Conservation (phyloP, 2,113 vertebrate species). For the Xyrauchen texanus region DNA sequence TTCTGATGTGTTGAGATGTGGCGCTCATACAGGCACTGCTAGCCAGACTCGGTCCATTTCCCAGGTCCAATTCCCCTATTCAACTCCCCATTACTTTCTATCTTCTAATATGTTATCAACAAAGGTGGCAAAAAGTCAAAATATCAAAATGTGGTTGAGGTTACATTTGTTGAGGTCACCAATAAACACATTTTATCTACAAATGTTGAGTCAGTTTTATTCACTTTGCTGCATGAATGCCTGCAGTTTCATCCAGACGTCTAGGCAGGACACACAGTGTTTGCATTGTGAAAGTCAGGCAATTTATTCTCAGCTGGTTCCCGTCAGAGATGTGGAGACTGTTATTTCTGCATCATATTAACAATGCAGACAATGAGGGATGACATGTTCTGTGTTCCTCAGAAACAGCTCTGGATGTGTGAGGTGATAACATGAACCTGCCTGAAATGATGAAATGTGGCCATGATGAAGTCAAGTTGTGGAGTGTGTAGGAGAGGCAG, state of each 20-base stretch:
- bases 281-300: too few species aligned
- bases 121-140: too few species aligned
- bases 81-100: too few species aligned
- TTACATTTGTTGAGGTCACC: too few species aligned
- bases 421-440: slow-evolving; percentile 8
- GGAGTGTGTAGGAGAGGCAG: slow-evolving; percentile 40
- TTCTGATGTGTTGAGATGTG: neutral
- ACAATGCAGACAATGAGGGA: slow-evolving; percentile 25
- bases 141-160: too few species aligned
- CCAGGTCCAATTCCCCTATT: too few species aligned
- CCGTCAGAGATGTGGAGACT: neutral
- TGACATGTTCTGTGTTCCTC: neutral
- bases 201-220: neutral
- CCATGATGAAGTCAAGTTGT: neutral
- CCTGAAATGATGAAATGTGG: neutral
- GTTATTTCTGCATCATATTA: slow-evolving; percentile 20
- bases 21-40: neutral
- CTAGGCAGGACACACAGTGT: too few species aligned
- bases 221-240: neutral
- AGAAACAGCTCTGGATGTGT: slow-evolving; percentile 16
- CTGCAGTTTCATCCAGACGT: neutral
- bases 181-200: too few species aligned
- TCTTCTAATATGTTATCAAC: too few species aligned
- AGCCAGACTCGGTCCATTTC: neutral
- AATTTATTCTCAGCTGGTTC: too few species aligned